These are phyloP conservation scores for Gymnothorax reevesii DNA, from an alignment of 2,797 vertebrate genomes.

Conservation along the genomic window DNA sequence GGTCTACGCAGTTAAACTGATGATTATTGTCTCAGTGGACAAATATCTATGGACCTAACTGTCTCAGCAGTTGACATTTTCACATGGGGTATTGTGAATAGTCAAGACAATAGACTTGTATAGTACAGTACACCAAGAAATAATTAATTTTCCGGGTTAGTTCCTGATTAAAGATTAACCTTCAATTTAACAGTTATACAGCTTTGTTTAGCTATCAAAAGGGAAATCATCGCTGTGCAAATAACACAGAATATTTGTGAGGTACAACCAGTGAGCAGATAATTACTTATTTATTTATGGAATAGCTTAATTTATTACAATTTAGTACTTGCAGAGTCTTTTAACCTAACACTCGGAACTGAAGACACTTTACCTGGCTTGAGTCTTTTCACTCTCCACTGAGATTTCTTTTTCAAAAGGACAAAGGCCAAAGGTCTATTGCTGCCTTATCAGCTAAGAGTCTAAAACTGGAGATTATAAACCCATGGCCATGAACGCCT, in stretches of 20 bases:
- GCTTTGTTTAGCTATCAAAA: not conserved
- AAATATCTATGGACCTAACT: not conserved
- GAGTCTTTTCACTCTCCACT: not conserved
- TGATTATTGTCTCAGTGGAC: no score
- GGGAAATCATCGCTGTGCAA: not conserved
- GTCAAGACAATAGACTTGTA: not conserved
- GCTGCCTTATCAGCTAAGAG: slow-evolving; percentile 7
- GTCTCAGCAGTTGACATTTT: not conserved
- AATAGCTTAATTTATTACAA: not conserved
- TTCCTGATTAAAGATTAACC: slow-evolving; percentile 32
- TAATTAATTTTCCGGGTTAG: slow-evolving; percentile 22
- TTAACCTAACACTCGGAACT: not conserved
- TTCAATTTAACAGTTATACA: slow-evolving; percentile 22
- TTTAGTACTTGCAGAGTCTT: no score
- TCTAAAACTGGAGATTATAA: not conserved
- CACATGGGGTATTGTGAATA: not conserved
- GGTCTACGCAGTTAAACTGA: no score
- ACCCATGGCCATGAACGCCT: not conserved
- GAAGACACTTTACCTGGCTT: not conserved
- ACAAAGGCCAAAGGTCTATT: slow-evolving; percentile 18
- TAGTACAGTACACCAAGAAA: not conserved
- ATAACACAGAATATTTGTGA: not conserved
- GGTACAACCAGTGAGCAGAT: not conserved
- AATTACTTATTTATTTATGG: not conserved
- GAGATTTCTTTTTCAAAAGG: slow-evolving; percentile 12